Evolutionary conservation across 1,140 invertebrate species (phyloP), one percentile per base, ranked within the genome.

Genomic region (Alviniconcha marisindica): DNA sequence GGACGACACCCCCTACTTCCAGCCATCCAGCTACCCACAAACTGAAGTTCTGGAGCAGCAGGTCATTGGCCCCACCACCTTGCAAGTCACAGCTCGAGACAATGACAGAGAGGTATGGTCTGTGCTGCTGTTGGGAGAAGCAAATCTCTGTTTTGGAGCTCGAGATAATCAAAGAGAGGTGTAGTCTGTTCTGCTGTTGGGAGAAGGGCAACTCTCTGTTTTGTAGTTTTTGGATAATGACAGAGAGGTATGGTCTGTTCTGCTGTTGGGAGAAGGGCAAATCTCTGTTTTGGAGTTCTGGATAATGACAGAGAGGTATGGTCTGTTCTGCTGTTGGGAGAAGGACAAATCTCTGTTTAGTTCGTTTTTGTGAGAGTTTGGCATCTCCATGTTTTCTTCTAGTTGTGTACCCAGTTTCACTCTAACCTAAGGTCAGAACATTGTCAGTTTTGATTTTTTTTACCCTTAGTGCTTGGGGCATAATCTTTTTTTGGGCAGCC

Each of bases 1-100:
- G 15, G 87, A 89, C 84, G 77, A 77, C 38, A 44, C 31, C 7
- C 87, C 87, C 31, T 18, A 12, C 40, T 87, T 88, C 77, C 83
- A 21, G 77, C 60, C 66, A 83, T 38, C 36, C 54, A 44, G 31
- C 18, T 38, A 38, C 85, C 18, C 24, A 33, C 14, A 31, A 21
- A 40, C 36, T 40, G 24, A 12, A 12, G 5, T 40, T 71, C 18
- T 44, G 24, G 86, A 88, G 63, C 80, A 42, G 3, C 56, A 66
- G 40, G 21, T 40, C 15, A 18, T 48, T 66, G 84, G 81, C 15
- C 38, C 40, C 12, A 21, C 15, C 21, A 54, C 86, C 31, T 51
- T 74, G 31, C 76, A 21, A 7, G 33, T 85, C 18, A n/a, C 18
- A 44, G 88, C 86, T 1, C 7, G 18, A 12, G 88, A 89, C 77